These are phyloP conservation scores for Hyalella azteca DNA, from an alignment of 2,888 invertebrate genomes.

Conservation along the genomic window DNA sequence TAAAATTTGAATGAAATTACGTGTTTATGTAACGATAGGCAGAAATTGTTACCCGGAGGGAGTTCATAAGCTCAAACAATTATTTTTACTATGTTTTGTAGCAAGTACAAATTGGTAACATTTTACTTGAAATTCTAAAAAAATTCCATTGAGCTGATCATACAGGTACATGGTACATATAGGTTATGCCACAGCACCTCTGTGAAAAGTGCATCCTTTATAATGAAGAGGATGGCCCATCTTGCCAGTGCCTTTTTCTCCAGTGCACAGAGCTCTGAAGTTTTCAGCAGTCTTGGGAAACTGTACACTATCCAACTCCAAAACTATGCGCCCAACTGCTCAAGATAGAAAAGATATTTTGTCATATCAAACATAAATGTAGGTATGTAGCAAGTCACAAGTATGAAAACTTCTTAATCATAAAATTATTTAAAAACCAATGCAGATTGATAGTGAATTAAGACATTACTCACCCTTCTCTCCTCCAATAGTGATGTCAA, in stretches of 20 bases:
- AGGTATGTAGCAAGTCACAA: not conserved
- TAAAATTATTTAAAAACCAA: not conserved
- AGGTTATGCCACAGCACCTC: constrained; percentile 45
- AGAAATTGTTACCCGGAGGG: too few relatives aligned
- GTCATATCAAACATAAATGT: not conserved
- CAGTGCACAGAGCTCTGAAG: constrained; percentile 52
- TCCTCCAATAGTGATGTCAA: constrained; percentile 48
- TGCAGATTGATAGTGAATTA: not conserved
- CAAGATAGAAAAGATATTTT: not conserved
- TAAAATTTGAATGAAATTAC: too few relatives aligned
- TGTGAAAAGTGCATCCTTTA: constrained; percentile 52
- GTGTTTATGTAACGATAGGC: too few relatives aligned
- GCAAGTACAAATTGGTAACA: too few relatives aligned
- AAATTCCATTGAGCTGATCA: too few relatives aligned
- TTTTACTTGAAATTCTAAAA: too few relatives aligned
- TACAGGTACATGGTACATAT: too few relatives aligned
- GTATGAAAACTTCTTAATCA: not conserved
- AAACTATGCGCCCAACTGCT: constrained; percentile 50
- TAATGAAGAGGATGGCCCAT: constrained; percentile 46
- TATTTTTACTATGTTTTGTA: too few relatives aligned
- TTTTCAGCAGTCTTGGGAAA: constrained; percentile 57
- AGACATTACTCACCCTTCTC: constrained; percentile 40
- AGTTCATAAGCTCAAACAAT: too few relatives aligned
- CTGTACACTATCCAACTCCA: constrained; percentile 46
- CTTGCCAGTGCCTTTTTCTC: constrained; percentile 48